These are phyloP conservation scores for Galeopterus variegatus DNA, from an alignment of 2,113 vertebrate species.

Conservation along the genomic window DNA sequence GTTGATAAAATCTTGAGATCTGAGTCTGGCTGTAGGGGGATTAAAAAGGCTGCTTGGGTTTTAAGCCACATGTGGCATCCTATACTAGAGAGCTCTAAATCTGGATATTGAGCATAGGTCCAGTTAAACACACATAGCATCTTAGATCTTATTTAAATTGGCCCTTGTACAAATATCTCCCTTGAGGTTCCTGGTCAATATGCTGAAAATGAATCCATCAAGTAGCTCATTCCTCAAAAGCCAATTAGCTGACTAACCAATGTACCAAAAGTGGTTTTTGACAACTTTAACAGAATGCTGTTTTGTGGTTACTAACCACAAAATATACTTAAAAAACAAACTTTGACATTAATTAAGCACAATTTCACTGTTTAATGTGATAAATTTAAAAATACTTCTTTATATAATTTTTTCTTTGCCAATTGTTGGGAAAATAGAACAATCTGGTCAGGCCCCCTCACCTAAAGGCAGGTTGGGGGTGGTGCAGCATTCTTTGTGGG, in stretches of 20 bases:
- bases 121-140: background rate
- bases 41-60: background rate
- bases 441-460: too few species aligned
- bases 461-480: too few species aligned
- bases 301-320: slow-evolving; percentile 24
- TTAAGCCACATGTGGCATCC: background rate
- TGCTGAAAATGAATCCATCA: background rate
- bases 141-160: background rate
- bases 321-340: background rate
- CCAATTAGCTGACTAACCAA: background rate
- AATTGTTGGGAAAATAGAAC: too few species aligned
- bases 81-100: background rate
- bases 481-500: too few species aligned
- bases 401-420: background rate
- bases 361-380: background rate
- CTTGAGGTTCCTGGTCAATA: slow-evolving; percentile 14
- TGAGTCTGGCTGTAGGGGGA: background rate
- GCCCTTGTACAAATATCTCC: background rate
- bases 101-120: background rate
- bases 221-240: background rate
- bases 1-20: background rate
- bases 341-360: background rate
- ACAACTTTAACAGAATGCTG: background rate
- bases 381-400: slow-evolving; percentile 26
- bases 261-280: slow-evolving; percentile 5